Percentiles rank a stretch among this genome's conserved stretches.
Conservation (phyloP, 1,140 invertebrate species). For the honey bee (Apis mellifera) region DNA sequence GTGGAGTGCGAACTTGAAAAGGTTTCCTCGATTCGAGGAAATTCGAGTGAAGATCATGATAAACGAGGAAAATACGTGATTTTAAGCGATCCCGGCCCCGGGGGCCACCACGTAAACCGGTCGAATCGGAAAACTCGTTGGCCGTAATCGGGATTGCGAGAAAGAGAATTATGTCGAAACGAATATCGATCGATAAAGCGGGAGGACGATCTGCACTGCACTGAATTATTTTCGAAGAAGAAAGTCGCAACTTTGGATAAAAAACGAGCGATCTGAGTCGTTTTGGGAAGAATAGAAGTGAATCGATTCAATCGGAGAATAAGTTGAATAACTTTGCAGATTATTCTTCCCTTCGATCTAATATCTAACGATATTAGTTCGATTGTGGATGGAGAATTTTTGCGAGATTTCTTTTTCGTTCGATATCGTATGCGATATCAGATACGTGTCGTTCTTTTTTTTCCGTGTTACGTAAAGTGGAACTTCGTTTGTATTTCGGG, state of each 20-base stretch:
- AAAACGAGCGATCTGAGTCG: neutral
- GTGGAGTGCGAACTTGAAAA: neutral
- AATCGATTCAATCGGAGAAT: slow-evolving; percentile 11
- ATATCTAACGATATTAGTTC: neutral
- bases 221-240: neutral
- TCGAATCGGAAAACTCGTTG: slow-evolving; percentile 21
- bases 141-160: slow-evolving; percentile 37
- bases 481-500: too few species aligned
- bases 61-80: slow-evolving; percentile 16
- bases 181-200: slow-evolving; percentile 25
- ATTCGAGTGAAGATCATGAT: neutral
- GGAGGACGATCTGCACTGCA: neutral
- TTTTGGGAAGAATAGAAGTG: neutral
- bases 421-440: neutral
- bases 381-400: too few species aligned
- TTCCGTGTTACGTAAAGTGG: too few species aligned
- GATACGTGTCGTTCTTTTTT: too few species aligned
- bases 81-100: neutral
- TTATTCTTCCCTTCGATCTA: neutral
- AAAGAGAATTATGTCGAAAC: slow-evolving; percentile 23
- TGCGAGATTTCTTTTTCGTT: too few species aligned
- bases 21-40: neutral
- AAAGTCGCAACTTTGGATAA: neutral
- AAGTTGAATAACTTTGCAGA: neutral
- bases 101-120: neutral